Base-by-base conservation (phyloP, 2,113 vertebrate species). In the Chamaetylas fuelleborni region DNA sequence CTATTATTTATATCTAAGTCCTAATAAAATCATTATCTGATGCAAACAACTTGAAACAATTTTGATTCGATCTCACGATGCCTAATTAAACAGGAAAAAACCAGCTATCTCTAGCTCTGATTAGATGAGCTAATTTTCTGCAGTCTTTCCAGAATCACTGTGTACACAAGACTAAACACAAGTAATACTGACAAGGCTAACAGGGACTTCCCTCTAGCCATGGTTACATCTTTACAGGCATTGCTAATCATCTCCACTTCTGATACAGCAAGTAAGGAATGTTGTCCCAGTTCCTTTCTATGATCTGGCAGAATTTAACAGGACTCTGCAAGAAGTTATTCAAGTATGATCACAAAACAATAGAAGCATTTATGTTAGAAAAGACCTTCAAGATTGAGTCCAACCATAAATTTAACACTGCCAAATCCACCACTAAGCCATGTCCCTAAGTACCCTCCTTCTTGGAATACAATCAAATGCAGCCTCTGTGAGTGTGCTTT, bases 31-130 rank as follows among this genome's bases (percentile, higher is more conserved):
- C 51, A 90, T 54, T 53, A 50, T 23, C 66, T 54, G 11, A 82
- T 36, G 66, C 47, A 74, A 88, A 71, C 38, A 87, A 70, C 33
- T 40, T 91, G 14, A 72, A 91, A 80, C 36, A 40, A 43, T 57
- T 93, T 56, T 53, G 15, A 77, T 81, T 76, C 65, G n/a, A 94
- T 86, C 85, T 89, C 81, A 73, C 0, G 0, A 72, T 31, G 56
- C 33, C 78, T 94, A 91, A 94, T 76, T 81, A 92, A 85, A 85
- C 31, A 71, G 53, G 57, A 87, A 87, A 53, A 84, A 53, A 65
- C 34, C 19, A 47, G 43, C n/a, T n/a, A n/a, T n/a, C n/a, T n/a
- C n/a, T n/a, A n/a, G n/a, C 36, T 62, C 38, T 66, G 82, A 79
- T 54, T 66, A 85, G 45, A 74, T 10, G 36, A 84, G 34, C 26